Evolutionary conservation across 2,797 vertebrate species (phyloP).

Genomic region (Dryobates pubescens): DNA sequence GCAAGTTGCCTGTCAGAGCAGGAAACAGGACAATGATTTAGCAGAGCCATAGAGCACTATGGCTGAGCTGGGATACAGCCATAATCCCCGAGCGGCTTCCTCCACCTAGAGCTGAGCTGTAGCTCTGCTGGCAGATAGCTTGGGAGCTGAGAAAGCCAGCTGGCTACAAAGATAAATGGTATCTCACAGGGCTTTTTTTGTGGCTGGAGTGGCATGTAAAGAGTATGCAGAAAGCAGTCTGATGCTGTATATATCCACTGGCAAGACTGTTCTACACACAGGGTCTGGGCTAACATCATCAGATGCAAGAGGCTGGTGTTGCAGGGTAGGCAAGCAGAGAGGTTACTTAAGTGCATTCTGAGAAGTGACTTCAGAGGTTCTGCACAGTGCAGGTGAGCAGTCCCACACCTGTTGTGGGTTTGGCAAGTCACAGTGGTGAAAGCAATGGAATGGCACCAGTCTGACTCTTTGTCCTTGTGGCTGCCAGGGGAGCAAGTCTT

Average conservation of each 20-base stretch:
- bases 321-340: slow-evolving; percentile 8
- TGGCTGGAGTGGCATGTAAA: background rate
- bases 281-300: background rate
- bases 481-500: slow-evolving; percentile 84
- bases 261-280: background rate
- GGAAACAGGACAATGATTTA: background rate
- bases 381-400: slow-evolving; percentile 42
- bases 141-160: background rate
- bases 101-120: background rate
- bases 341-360: background rate
- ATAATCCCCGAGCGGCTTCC: fast-evolving
- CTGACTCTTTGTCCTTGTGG: slow-evolving; percentile 75
- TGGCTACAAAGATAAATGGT: background rate
- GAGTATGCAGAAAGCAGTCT: background rate
- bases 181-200: background rate
- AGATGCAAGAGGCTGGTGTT: background rate
- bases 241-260: background rate
- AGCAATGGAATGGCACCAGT: background rate
- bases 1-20: background rate
- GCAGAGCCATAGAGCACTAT: background rate
- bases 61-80: background rate
- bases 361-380: slow-evolving; percentile 24
- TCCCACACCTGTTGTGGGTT: background rate
- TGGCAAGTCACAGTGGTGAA: slow-evolving; percentile 3
- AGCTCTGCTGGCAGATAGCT: background rate